A percentile compares a stretch with the other conserved stretches of the same genome.
phyloP scores from a whole-genome alignment of 2,888 invertebrate species.

The Lepeophtheirus nordmannii region DNA sequence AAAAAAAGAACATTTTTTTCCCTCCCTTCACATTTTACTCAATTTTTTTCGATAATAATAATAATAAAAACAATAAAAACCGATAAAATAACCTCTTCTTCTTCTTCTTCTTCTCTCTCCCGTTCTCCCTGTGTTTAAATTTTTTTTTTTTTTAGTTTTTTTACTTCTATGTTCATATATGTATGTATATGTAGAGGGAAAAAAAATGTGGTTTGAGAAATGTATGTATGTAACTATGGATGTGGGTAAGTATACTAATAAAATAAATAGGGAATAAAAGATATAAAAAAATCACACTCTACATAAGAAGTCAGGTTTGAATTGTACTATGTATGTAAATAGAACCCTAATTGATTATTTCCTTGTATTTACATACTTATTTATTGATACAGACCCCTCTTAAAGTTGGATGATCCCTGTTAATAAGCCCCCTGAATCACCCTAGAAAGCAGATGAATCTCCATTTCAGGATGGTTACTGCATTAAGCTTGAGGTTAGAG shows the following conservation, averaged over 20 bases:
- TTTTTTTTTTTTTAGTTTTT: not conserved
- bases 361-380: no score
- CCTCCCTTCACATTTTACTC: constrained; percentile 4
- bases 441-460: no score
- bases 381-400: no score
- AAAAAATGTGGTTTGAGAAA: not conserved
- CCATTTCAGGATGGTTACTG: no score
- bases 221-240: not conserved
- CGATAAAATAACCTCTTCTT: not conserved
- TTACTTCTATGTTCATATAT: not conserved
- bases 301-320: no score
- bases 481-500: no score
- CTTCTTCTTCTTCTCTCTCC: not conserved
- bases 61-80: constrained; percentile 7
- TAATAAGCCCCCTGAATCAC: no score
- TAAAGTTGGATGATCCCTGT: no score
- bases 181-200: not conserved
- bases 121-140: not conserved
- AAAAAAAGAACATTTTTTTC: not conserved
- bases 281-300: not conserved
- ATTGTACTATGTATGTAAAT: no score
- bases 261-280: not conserved
- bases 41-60: constrained; percentile 1
- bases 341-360: no score
- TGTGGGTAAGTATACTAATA: not conserved